phyloP scores from a whole-genome alignment of 1,140 invertebrate genomes.

The Mesaphorura yosii region DNA sequence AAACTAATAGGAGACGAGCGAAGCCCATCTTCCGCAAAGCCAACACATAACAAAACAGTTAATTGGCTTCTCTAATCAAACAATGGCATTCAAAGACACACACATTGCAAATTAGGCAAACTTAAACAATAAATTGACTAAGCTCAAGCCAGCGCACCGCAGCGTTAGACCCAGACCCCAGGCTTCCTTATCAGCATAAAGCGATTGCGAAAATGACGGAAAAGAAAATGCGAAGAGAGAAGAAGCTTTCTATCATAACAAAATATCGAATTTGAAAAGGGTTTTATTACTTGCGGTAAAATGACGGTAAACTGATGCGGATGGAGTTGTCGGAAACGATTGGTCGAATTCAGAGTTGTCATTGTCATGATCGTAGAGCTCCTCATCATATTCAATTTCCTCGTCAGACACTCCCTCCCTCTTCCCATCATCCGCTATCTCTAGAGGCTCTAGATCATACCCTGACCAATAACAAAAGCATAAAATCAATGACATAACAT shows the following conservation, averaged over 20 bases:
- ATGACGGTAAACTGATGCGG: conserved; percentile 18
- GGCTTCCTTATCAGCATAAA: no score
- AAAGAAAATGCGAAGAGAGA: neutral
- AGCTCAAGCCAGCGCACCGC: no score
- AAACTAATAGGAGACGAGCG: no score
- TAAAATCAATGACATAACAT: conserved; percentile 21
- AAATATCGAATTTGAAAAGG: conserved; percentile 7
- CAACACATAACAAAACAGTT: no score
- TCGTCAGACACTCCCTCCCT: conserved; percentile 20
- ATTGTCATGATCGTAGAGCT: conserved; percentile 12
- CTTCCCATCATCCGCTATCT: conserved; percentile 27
- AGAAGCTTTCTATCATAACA: no score
- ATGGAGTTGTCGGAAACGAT: conserved; percentile 15
- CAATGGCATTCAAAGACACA: no score
- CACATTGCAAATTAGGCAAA: no score
- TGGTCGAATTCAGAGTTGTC: conserved; percentile 19
- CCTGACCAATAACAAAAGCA: conserved; percentile 31
- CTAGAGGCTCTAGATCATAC: conserved; percentile 27
- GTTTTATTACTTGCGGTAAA: conserved; percentile 25
- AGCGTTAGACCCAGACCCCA: no score
- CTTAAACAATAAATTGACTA: no score
- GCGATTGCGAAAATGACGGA: no score
- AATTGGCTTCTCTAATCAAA: no score
- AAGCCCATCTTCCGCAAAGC: no score
- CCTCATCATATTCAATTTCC: conserved; percentile 25